A percentile compares a stretch with the other conserved stretches of the same genome.
Evolutionary conservation across 2,797 vertebrate species (phyloP).

Genomic region (Diglossa cyanea): DNA sequence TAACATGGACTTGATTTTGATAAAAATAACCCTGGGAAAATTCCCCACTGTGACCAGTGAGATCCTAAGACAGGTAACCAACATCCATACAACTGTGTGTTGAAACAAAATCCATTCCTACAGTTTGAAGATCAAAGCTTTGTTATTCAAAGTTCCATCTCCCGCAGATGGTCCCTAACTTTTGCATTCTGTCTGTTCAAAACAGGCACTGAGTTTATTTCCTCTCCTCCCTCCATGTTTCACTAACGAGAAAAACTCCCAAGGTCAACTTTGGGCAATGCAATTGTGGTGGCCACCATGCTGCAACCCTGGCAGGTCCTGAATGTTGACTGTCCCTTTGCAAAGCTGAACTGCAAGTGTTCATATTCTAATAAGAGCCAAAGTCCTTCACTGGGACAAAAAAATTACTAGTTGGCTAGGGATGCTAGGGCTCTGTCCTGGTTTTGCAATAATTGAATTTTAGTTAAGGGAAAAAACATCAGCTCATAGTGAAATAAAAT

Average conservation of each 20-base stretch:
- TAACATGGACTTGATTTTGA: neutral
- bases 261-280: neutral
- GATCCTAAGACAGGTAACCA: neutral
- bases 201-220: neutral
- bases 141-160: neutral
- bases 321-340: neutral
- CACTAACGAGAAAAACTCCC: neutral
- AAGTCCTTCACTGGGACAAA: neutral
- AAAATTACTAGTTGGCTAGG: neutral
- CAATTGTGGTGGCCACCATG: neutral
- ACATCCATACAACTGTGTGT: neutral
- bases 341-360: neutral
- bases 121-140: neutral
- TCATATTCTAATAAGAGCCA: fast-evolving
- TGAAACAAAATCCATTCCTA: neutral
- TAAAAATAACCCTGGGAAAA: neutral
- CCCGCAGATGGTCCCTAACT: neutral
- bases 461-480: neutral
- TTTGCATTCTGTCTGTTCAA: neutral
- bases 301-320: too few relatives aligned
- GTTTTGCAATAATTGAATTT: neutral
- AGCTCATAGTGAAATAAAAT: neutral
- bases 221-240: fast-evolving
- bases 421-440: neutral
- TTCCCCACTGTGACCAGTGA: neutral